Evolutionary conservation across 2,113 vertebrate species (phyloP), one percentile per base, ranked within the genome.

Genomic region (Apistogramma diplotaenia): DNA sequence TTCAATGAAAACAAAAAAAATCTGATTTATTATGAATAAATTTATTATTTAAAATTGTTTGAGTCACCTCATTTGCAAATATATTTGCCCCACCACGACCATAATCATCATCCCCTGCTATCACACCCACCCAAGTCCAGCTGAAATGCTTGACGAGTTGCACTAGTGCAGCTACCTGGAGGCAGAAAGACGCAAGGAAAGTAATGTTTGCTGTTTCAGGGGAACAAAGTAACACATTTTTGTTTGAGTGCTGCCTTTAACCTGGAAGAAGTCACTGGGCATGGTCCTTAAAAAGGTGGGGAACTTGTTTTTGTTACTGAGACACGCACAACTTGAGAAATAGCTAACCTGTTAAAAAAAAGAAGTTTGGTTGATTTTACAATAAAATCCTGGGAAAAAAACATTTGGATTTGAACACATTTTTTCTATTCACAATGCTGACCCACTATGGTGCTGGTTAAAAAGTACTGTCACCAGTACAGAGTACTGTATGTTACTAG

Each of bases 221-320:
- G 49, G 0, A 3, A 43, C 5, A 54, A 78, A n/a, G n/a, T n/a
- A n/a, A 23, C 5, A 5, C 23, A 3, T 19, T 61, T 74, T 49
- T 27, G 19, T 79, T 51, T 27, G 29, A 35, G 33, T 43, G 18
- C 10, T 54, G 8, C 23, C n/a, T 73, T 84, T 75, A 11, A 94
- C 94, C 92, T 96, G 96, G 71, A 95, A 96, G 33, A 94, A 91
- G 78, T 96, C 95, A 79, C 95, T 96, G 6, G 96, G 95, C 93
- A 96, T 95, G 43, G 95, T 96, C 81, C 95, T 94, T 46, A 95
- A 88, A 85, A 96, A 96, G 23, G 95, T 89, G 21, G 95, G 95
- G 29, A 95, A 96, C 29, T 95, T 79, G 1, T 89, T 87, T 83
- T 96, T 96, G 82, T 96, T 82, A 86, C 95, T 96, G 6, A 96